Evolutionary conservation across 2,888 invertebrate genomes (phyloP), one percentile per base, ranked within the genome.

Genomic region (Drosophila crucigera): DNA sequence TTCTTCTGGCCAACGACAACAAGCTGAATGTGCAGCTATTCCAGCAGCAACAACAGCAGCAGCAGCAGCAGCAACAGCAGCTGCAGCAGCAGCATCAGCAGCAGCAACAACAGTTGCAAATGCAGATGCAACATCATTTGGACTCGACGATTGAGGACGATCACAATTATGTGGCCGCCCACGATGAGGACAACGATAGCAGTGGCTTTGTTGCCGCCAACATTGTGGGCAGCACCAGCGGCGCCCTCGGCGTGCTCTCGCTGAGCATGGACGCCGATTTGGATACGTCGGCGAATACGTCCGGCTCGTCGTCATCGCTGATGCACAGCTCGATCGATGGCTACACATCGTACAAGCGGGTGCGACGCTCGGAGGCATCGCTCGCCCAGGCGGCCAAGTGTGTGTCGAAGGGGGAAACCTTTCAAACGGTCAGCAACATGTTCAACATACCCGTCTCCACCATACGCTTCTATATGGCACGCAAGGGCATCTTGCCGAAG

Each of bases 361-460:
- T 96, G 82, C 94, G 97, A 0, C 95, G 97, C 82, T 96, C 97
- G 37, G 97, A 97, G 92, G 96, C 95, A 55, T 95, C 96, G 84
- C 91, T 97, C 60, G 95, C 96, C n/a, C 95, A 96, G 91, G 97
- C 97, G 0, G 97, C 97, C 4, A 97, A 97, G 92, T 96, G 97
- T 93, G 97, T 97, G 75, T 96, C 97, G n/a, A 95, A 96, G 65
- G 97, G 97, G 1, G 96, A 96, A 94, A 97, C 97, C 87, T 97
- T 97, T 94, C 97, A 97, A 93, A 97, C 96, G 2, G 97, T 97
- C 37, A 97, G 97, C 69, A 97, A 97, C 90, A 96, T 96, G 94
- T 97, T 97, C 93, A 97, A 97, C 92, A 97, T 97, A 93, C 97
- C 97, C 70, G 97, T 97, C 79, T 97, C 97, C 37, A 97, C 97